A percentile compares a stretch with the other conserved stretches of the same genome.
Evolutionary conservation across 2,797 vertebrate species (phyloP).

Genomic region (Myripristis murdjan): DNA sequence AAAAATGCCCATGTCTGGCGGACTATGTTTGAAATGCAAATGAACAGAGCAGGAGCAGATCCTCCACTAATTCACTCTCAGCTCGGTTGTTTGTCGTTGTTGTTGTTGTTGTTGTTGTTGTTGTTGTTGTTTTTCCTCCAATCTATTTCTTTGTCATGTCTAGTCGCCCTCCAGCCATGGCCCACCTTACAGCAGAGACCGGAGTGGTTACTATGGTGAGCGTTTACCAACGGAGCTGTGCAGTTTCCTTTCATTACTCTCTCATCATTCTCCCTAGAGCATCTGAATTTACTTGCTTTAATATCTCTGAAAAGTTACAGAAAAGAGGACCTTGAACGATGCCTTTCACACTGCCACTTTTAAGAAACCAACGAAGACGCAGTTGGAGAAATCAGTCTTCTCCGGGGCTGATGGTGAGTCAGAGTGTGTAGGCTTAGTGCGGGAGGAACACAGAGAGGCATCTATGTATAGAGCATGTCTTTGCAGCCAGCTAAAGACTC

Average conservation of each 20-base stretch:
- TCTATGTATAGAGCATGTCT: constrained; percentile 70
- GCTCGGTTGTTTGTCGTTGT: no score
- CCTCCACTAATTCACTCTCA: constrained; percentile 21
- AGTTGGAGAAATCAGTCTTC: constrained; percentile 11
- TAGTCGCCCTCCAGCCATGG: constrained; percentile 46
- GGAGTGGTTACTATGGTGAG: constrained; percentile 49
- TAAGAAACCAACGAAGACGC: neutral
- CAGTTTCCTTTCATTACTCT: constrained; percentile 22
- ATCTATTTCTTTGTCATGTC: constrained; percentile 41
- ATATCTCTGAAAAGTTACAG: constrained; percentile 6
- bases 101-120: no score
- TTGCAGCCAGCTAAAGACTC: constrained; percentile 50
- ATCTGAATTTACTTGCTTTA: neutral
- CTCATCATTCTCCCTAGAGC: constrained; percentile 2
- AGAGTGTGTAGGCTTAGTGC: constrained; percentile 62
- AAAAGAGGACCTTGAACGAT: neutral
- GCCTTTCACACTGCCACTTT: neutral
- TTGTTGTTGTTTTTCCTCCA: no score
- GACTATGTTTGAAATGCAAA: constrained; percentile 52
- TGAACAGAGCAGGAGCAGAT: constrained; percentile 37
- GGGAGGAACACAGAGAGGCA: constrained; percentile 46
- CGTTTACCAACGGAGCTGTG: constrained; percentile 1
- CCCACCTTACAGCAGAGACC: constrained; percentile 52
- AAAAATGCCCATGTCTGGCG: constrained; percentile 25
- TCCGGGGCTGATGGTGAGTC: constrained; percentile 62